These are phyloP conservation scores for Thrips palmi DNA, from an alignment of 1,140 invertebrate genomes.

Conservation along the genomic window DNA sequence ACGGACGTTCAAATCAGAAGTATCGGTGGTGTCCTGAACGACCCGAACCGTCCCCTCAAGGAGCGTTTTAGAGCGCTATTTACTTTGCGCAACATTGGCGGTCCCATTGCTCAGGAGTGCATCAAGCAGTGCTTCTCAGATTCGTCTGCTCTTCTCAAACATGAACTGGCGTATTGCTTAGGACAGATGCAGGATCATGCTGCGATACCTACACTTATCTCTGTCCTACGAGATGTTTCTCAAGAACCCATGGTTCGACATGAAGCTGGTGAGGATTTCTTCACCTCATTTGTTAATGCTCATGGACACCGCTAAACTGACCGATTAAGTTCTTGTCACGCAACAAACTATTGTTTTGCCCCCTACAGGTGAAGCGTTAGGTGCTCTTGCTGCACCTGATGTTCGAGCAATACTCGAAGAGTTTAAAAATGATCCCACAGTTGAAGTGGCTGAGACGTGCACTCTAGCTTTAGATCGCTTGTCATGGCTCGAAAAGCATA, in stretches of 20 bases:
- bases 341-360: no score
- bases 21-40: constrained; percentile 60
- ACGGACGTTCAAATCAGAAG: constrained; percentile 31
- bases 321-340: no score
- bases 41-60: constrained; percentile 61
- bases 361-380: constrained; percentile 77
- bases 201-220: constrained; percentile 60
- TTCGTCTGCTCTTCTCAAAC: constrained; percentile 88
- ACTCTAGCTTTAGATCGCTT: constrained; percentile 73
- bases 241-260: constrained; percentile 95
- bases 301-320: no score
- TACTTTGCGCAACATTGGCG: constrained; percentile 85
- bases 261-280: constrained; percentile 72
- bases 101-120: constrained; percentile 51
- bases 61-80: constrained; percentile 92
- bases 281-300: no score
- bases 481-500: constrained; percentile 42
- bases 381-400: constrained; percentile 74
- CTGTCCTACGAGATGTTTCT: constrained; percentile 53
- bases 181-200: constrained; percentile 88
- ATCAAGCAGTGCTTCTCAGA: constrained; percentile 67
- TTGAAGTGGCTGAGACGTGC: constrained; percentile 91
- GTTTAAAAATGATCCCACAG: constrained; percentile 52
- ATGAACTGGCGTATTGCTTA: constrained; percentile 94
- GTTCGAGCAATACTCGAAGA: constrained; percentile 51